Base-by-base conservation (phyloP, 1,140 invertebrate genomes). In the Plectus sambesii region DNA sequence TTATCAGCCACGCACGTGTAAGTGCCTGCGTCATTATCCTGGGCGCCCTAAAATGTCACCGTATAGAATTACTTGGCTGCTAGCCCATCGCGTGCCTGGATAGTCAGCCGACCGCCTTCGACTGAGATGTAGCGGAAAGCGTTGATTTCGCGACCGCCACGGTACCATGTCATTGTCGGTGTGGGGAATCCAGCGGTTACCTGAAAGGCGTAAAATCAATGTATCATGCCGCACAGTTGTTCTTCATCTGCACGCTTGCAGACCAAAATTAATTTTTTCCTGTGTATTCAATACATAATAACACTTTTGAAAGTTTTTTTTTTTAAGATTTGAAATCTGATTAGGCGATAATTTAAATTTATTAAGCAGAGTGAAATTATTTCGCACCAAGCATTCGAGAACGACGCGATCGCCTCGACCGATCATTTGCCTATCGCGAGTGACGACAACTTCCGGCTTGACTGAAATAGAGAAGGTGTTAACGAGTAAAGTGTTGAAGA, bases 1-100 rank as follows among this genome's bases (percentile, higher is more conserved):
- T 75, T 75, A 20, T 64, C 63, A 5, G 72, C 74, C 19, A 73
- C 65, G 63, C 74, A 75, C 8, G 61, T 58, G 53, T 74, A 75
- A 1, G 64, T 49, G 2, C 73, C 74, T 8, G 61, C 56, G 45
- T 66, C 63, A 3, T 53, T 52, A 25, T 68, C 65, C 19, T 57
- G 52, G 1, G 62, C 64, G 8, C 47, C 47, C 62, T 65, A 22
- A 42, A 61, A 20, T 15, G 45, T 6, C 20, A 3, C 26, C 15
- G 41, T 20, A 42, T 42, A 42, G 5, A 42, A 19, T 3, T 42
- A 42, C 33, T 42, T 42, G 2, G 17, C 8, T 42, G 41, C 8
- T 2, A 17, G 25, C 5, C 2, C 8, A 15, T 29, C 41, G n/a
- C 33, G 6, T 9, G 20, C 4, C 41, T 9, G 51, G 44, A 58